Conservation (phyloP, 2,113 vertebrate genomes). For the Alaudala cheleensis region DNA sequence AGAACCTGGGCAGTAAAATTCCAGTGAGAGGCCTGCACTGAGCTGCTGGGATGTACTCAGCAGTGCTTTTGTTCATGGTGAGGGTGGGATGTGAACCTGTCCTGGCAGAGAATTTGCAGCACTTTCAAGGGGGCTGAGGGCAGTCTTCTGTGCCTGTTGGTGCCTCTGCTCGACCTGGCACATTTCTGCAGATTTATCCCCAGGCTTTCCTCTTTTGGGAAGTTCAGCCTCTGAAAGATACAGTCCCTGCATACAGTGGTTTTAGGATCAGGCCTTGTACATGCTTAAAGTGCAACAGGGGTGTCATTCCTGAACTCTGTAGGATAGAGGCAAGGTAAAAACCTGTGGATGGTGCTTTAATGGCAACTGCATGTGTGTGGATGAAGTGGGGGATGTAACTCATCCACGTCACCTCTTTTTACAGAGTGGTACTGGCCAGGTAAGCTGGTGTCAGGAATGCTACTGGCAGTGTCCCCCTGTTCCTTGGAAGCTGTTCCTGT, state of each 20-base stretch:
- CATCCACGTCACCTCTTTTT: not conserved
- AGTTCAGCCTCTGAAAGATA: not conserved
- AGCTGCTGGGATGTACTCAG: not conserved
- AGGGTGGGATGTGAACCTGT: not conserved
- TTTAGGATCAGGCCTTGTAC: not conserved
- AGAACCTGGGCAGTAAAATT: not conserved
- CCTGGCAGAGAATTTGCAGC: not conserved
- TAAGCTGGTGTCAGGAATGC: not conserved
- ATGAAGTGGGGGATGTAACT: not conserved
- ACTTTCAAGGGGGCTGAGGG: not conserved
- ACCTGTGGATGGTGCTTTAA: not conserved
- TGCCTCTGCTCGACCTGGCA: not conserved
- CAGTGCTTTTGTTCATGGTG: not conserved
- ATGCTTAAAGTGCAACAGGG: not conserved
- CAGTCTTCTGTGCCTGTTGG: not conserved
- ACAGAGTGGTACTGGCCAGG: not conserved
- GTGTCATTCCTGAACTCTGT: not conserved
- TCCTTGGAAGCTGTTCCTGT: not conserved
- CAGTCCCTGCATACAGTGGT: fast-evolving
- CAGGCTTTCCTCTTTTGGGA: not conserved
- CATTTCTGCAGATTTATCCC: not conserved
- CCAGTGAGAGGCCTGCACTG: not conserved
- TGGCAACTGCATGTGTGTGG: not conserved
- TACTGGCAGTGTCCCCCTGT: not conserved
- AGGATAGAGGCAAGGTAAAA: not conserved